Conservation (phyloP, 2,888 invertebrate genomes). For the Zelleria hepariella region DNA sequence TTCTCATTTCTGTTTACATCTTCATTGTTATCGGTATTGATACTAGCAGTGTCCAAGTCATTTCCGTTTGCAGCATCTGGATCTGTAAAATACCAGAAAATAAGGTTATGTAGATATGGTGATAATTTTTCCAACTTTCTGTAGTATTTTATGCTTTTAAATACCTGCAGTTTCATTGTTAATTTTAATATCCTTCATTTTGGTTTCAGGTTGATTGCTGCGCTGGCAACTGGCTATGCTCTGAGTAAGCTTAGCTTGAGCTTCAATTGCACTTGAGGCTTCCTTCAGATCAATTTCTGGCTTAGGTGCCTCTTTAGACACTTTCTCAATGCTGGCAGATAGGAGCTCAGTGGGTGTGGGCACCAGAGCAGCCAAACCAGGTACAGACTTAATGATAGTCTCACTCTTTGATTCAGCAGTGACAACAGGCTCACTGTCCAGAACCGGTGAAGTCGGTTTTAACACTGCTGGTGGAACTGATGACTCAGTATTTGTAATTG, state of each 20-base stretch:
- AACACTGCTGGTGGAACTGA: constrained; percentile 22
- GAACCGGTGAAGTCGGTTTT: constrained; percentile 25
- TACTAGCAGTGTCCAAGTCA: constrained; percentile 36
- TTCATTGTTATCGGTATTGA: constrained; percentile 43
- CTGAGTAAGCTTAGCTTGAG: constrained; percentile 60
- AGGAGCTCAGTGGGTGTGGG: constrained; percentile 54
- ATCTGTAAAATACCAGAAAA: constrained; percentile 29
- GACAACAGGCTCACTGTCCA: constrained; percentile 27
- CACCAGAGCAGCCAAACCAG: background rate
- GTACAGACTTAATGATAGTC: background rate
- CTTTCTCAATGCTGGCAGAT: constrained; percentile 58
- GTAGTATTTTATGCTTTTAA: no score
- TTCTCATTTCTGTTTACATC: constrained; percentile 62
- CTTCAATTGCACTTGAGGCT: constrained; percentile 50
- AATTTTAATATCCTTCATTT: constrained; percentile 64
- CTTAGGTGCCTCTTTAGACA: constrained; percentile 41
- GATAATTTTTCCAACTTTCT: no score
- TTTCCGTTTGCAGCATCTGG: constrained; percentile 60
- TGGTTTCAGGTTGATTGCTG: constrained; percentile 41
- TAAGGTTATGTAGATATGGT: no score
- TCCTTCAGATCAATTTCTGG: constrained; percentile 30
- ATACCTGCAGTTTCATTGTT: constrained; percentile 55
- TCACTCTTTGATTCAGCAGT: constrained; percentile 32
- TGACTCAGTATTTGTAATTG: constrained; percentile 32
- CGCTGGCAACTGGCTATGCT: constrained; percentile 53